Evolutionary conservation across 2,888 invertebrate species (phyloP).

Genomic region (Xylophagus ater): DNA sequence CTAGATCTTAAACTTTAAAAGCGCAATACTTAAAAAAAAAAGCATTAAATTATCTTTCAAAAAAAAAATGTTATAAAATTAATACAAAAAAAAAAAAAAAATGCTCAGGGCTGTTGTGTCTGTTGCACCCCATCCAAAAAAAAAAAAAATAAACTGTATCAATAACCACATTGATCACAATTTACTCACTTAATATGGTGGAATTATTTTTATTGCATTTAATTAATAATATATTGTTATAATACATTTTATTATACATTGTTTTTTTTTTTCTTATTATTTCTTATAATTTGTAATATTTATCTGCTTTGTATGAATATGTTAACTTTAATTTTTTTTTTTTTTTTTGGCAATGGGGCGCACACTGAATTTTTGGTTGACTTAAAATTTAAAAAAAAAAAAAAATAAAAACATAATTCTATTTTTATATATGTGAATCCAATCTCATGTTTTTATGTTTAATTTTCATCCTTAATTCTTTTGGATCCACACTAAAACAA

Average conservation of each 20-base stretch:
- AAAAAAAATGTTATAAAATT: too few relatives aligned
- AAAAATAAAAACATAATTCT: too few relatives aligned
- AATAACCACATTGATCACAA: neutral
- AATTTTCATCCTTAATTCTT: too few relatives aligned
- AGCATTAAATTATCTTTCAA: constrained; percentile 1
- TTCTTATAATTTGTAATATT: neutral
- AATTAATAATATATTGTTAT: neutral
- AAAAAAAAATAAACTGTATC: neutral
- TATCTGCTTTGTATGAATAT: constrained; percentile 1
- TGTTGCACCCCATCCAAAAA: neutral
- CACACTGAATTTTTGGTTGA: neutral
- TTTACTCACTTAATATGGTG: constrained; percentile 1
- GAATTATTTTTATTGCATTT: neutral
- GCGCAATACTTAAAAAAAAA: constrained; percentile 1
- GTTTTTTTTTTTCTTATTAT: neutral
- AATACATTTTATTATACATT: neutral
- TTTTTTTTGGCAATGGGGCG: too few relatives aligned
- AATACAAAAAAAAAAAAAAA: neutral
- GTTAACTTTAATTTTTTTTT: too few relatives aligned
- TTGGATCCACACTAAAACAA: too few relatives aligned
- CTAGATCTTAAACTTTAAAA: too few relatives aligned
- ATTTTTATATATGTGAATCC: too few relatives aligned
- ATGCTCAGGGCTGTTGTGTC: constrained; percentile 1
- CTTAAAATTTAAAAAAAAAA: too few relatives aligned
- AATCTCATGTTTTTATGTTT: too few relatives aligned